A percentile compares a stretch with the other conserved stretches of the same genome.
phyloP scores from a whole-genome alignment of 2,888 invertebrate genomes.

The Folsomia candida region DNA sequence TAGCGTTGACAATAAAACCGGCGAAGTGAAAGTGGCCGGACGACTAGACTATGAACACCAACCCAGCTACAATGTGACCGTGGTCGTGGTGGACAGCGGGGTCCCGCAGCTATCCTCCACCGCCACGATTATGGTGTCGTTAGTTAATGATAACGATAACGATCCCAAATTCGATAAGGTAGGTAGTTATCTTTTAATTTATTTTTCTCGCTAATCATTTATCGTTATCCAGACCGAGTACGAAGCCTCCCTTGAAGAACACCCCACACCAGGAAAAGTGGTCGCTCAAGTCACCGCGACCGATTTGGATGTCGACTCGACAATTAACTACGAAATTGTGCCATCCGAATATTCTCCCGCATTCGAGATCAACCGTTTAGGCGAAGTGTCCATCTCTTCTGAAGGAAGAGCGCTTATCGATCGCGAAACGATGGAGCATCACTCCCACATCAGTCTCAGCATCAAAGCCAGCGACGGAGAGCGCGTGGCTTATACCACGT shows the following conservation, averaged over 20 bases:
- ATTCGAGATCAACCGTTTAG: conserved; percentile 65
- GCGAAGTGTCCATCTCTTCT: conserved; percentile 72
- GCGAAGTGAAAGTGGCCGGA: conserved; percentile 62
- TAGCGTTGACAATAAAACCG: conserved; percentile 75
- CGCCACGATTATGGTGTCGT: conserved; percentile 72
- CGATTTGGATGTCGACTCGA: conserved; percentile 71
- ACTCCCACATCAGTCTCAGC: conserved; percentile 23
- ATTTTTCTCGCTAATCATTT: conserved; percentile 15
- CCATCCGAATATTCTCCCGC: conserved; percentile 64
- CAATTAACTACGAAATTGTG: conserved; percentile 56
- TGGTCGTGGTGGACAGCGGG: conserved; percentile 81
- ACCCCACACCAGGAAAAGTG: conserved; percentile 69
- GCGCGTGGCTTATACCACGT: conserved; percentile 31
- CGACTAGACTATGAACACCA: conserved; percentile 76
- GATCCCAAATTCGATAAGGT: conserved; percentile 72
- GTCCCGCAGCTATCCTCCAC: conserved; percentile 76
- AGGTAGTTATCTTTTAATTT: conserved; percentile 51
- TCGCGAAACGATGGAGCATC: conserved; percentile 61
- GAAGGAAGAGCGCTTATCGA: conserved; percentile 66
- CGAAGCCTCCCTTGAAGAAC: conserved; percentile 71
- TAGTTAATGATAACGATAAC: conserved; percentile 84
- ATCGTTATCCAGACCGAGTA: conserved; percentile 58
- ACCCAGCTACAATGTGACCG: conserved; percentile 72
- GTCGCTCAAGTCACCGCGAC: conserved; percentile 71
- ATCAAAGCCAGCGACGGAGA: conserved; percentile 39